A percentile compares a stretch with the other conserved stretches of the same genome.
phyloP scores from a whole-genome alignment of 1,140 invertebrate species.

The Cotesia vestalis region DNA sequence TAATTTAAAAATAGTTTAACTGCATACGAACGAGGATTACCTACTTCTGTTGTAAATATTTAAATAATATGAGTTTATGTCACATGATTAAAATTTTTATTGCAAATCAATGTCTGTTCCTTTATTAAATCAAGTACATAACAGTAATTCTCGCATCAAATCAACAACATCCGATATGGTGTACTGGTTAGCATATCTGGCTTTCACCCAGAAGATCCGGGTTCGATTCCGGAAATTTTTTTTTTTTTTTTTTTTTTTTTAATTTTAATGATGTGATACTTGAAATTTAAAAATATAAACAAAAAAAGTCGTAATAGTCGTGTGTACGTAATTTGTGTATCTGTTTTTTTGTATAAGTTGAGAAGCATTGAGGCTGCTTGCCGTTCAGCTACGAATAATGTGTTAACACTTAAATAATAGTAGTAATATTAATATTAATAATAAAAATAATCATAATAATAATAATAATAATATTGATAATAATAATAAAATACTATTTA shows the following conservation, averaged over 20 bases:
- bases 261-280: not conserved
- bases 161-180: too few species aligned
- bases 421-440: not conserved
- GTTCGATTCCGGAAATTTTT: too few species aligned
- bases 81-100: not conserved
- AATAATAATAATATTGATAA: not conserved
- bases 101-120: too few species aligned
- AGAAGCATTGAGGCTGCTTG: constrained; percentile 40
- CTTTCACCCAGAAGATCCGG: too few species aligned
- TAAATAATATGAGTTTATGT: constrained; percentile 35
- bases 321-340: constrained; percentile 20
- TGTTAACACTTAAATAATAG: not conserved
- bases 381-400: constrained; percentile 32
- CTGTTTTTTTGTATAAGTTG: constrained; percentile 4
- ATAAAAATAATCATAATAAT: constrained; percentile 6
- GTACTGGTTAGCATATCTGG: too few species aligned
- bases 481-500: constrained; percentile 2
- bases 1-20: not conserved
- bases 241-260: too few species aligned
- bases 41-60: constrained; percentile 34
- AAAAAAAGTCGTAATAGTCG: too few species aligned
- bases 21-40: constrained; percentile 44
- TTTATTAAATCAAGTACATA: too few species aligned
- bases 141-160: too few species aligned
- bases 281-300: not conserved